A percentile compares a stretch with the other conserved stretches of the same genome.
Conservation (phyloP, 35 echinoderm and acorn worm genomes). For the Hemicentrotus pulcherrimus region DNA sequence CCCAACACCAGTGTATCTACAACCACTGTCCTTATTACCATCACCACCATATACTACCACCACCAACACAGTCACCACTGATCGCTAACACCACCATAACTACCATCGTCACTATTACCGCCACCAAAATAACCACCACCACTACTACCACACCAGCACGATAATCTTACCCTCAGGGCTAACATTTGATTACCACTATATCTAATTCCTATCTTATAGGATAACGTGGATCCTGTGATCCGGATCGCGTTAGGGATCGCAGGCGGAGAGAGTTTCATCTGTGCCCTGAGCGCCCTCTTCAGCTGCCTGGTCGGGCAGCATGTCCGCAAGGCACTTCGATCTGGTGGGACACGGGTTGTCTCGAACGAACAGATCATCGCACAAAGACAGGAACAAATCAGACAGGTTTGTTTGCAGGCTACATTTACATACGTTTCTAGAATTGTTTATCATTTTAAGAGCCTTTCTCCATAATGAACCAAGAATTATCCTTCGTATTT, state of each 20-base stretch:
- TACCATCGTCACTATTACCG: too few species aligned
- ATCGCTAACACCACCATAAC: too few species aligned
- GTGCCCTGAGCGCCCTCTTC: conserved; percentile 48
- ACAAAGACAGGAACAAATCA: conserved; percentile 71
- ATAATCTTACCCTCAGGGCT: neutral
- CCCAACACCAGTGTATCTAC: too few species aligned
- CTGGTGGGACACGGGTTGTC: conserved; percentile 27
- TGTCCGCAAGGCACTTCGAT: conserved; percentile 54
- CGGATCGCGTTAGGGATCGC: conserved; percentile 63
- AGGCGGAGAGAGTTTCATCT: conserved; percentile 53
- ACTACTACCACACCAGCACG: too few species aligned
- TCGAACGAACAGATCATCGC: conserved; percentile 67
- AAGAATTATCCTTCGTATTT: too few species aligned
- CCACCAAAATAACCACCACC: too few species aligned
- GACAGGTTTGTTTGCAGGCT: conserved; percentile 58
- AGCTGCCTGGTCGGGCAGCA: conserved; percentile 70
- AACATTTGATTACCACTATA: neutral
- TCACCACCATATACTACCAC: too few species aligned
- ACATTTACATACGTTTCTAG: neutral
- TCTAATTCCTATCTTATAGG: neutral
- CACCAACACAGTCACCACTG: too few species aligned
- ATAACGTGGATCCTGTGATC: conserved; percentile 57
- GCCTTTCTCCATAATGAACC: too few species aligned
- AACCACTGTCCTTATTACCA: too few species aligned
- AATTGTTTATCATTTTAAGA: neutral